Base-by-base conservation (phyloP, 2,888 invertebrate genomes). In the Lepas anatifera region DNA sequence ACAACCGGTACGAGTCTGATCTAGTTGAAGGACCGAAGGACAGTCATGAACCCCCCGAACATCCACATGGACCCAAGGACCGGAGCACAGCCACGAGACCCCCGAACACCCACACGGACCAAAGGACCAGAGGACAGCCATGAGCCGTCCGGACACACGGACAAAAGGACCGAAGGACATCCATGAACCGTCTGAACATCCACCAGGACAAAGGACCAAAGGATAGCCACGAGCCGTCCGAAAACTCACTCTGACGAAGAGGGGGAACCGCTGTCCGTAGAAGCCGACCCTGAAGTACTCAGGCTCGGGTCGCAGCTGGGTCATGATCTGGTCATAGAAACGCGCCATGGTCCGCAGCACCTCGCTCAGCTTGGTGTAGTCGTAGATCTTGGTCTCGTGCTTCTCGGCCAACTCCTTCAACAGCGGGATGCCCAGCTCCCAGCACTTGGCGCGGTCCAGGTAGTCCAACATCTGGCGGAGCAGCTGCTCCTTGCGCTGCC, bases 241-340 rank as follows among this genome's bases (percentile, higher is more conserved):
- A n/a, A n/a, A n/a, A n/a, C 66, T 84, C 81, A 95, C 95, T 81
- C 95, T 85, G 64, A 96, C 91, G 81, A 96, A 96, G n/a, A 92
- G 82, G 6, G 96, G 96, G 78, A 95, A 92, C 50, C 91, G 91
- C 76, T 90, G 86, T 27, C 96, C 97, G 77, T 93, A 96, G 81
- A 95, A 97, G 13, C 95, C 95, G 69, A 97, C 96, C 68, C 95
- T 84, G 79, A 95, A 97, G 79, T 96, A 97, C 80, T 95, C 94
- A 0, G 95, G 95, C 77, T 95, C 95, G 0, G 92, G 93, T 72
- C 96, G 83, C 68, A 93, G 83, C 78, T 93, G 88, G 8, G 89
- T 90, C 77, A 96, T 81, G 75, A 96, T 94, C 73, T 95, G 92
- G 80, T 94, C 92, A 76, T 93, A 88, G 81, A 96, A 95, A 71